Base-by-base conservation (phyloP, 2,888 invertebrate genomes). In the Drosophila antonietae region DNA sequence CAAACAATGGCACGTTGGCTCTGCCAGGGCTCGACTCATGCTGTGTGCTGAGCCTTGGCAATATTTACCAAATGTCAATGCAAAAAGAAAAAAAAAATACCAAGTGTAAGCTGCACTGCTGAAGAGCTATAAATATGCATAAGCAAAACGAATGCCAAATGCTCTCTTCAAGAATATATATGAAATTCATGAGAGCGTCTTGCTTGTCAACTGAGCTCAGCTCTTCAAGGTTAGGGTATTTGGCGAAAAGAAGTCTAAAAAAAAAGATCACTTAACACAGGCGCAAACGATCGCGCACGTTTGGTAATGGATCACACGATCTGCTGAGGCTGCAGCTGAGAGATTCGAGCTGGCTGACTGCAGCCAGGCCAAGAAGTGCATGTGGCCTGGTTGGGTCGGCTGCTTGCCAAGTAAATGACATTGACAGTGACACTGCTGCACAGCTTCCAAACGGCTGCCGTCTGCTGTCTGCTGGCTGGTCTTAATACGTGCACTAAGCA, bases 281-380 rank as follows among this genome's bases (percentile, higher is more conserved):
- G 84, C 89, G 83, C 81, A 86, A 88, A 83, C 88, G 87, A 85
- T 89, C 83, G 84, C 86, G 90, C 90, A 88, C 86, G 84, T 88
- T 83, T 86, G 87, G 90, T 89, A 89, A 89, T 89, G 89, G 89
- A 90, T 89, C 89, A 89, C 89, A 86, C 88, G 86, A 87, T 87
- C 86, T 86, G 77, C 28, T 55, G 55, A 18, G 41, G 55, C 55
- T 53, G 52, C 20, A 64, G 73, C 79, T 64, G 62, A 55, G 31
- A 64, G 80, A 66, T 68, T 72, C 52, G 63, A 73, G 68, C 56
- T 33, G 64, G 14, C 46, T 46, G 46, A 10, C 57, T 57, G 53
- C 46, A 62, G 68, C 43, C 68, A 41, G 57, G 65, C 69, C 67
- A 61, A 64, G 68, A 51, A 59, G 51, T 47, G 62, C 58, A 46